Base-by-base conservation (phyloP, 1,140 invertebrate species). In the Meloidogyne hapla region DNA sequence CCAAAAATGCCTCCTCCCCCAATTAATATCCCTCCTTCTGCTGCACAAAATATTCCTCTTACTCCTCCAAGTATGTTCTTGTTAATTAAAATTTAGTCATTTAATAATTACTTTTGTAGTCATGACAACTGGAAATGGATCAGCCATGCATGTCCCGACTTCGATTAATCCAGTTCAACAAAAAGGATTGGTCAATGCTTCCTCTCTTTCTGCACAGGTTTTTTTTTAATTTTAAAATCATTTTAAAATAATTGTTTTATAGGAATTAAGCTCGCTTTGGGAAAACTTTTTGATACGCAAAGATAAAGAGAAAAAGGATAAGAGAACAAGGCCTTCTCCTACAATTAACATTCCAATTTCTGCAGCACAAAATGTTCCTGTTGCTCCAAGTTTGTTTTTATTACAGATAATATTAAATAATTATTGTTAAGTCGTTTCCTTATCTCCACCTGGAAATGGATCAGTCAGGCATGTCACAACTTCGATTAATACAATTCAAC, bases 1-100 rank as follows among this genome's bases (percentile, higher is more conserved):
- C 71, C 71, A 18, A 73, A 73, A 26, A 64, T 21, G 56, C 71
- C 71, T n/a, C 71, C 71, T 28, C 71, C 71, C 0, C 18, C 71
- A 26, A 61, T 73, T 28, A 73, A 40, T 23, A 3, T 64, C 28
- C 26, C 28, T 18, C 21, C 45, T 45, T n/a, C n/a, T 45, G 67
- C 23, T 13, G 10, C 67, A 2, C 23, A 26, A 21, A 61, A 1
- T n/a, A 4, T 3, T 62, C 13, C 69, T 28, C n/a, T 23, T 73
- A 61, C 71, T 26, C 21, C 48, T 64, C 71, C 42, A 15, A 61
- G 28, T 28, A 25, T 21, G 21, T 6, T 21, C 3, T 10, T 13
- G 0, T 23, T 63, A 6, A 3, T 21, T 33, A 38, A 13, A 23
- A 26, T 9, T n/a, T n/a, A n/a, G n/a, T n/a, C n/a, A 62, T 23